phyloP scores from a whole-genome alignment of 1,140 invertebrate species.

The Brachionus calyciflorus region DNA sequence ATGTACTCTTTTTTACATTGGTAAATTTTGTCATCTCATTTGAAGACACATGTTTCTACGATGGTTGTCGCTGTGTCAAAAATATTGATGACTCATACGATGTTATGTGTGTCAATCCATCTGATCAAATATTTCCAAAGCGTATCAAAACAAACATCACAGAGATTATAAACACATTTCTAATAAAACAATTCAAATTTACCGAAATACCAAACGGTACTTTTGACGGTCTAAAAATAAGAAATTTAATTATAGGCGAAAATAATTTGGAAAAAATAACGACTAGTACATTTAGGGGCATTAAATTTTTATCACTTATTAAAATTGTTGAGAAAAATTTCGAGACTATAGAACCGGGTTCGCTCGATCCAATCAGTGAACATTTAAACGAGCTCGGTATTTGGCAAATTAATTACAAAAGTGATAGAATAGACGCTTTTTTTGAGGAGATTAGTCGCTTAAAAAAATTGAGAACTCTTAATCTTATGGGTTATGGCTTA shows the following conservation, averaged over 20 bases:
- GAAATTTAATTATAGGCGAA: conserved; percentile 4
- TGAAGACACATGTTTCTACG: conserved; percentile 1
- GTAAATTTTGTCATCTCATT: too few species aligned
- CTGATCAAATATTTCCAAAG: not conserved
- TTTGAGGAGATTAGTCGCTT: not conserved
- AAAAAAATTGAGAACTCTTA: conserved; percentile 2
- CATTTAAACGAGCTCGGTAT: not conserved
- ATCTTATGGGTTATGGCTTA: not conserved
- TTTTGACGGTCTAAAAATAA: conserved; percentile 8
- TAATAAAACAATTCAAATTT: conserved; percentile 18
- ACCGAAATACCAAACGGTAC: not conserved
- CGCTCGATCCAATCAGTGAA: not conserved
- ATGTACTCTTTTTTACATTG: too few species aligned
- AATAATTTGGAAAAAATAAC: not conserved
- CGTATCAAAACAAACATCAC: not conserved
- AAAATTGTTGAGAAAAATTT: conserved; percentile 35
- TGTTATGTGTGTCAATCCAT: conserved; percentile 14
- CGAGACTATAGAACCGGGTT: not conserved
- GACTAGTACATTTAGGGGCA: not conserved
- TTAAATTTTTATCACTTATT: not conserved
- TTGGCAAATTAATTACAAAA: conserved; percentile 3
- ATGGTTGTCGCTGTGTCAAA: conserved; percentile 14
- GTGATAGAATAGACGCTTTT: not conserved
- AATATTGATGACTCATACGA: conserved; percentile 11
- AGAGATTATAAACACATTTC: conserved; percentile 15